Evolutionary conservation across 2,113 vertebrate genomes (phyloP).

Genomic region (Aix galericulata): DNA sequence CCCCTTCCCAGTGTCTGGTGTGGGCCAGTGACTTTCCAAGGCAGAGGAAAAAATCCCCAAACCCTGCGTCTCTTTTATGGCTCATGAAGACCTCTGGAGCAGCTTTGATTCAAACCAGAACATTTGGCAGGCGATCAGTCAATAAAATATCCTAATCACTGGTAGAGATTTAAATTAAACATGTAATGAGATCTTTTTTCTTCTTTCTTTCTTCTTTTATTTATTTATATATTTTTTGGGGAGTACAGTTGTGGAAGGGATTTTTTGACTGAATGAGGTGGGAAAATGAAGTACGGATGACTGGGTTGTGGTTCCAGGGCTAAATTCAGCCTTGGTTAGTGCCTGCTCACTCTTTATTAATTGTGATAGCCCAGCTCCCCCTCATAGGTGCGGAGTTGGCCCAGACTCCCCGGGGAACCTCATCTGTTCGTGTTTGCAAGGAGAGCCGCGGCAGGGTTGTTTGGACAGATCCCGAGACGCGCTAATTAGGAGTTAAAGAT

Average conservation of each 20-base stretch:
- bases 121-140: constrained; percentile 34
- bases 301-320: not conserved
- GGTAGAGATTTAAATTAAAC: constrained; percentile 32
- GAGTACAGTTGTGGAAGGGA: not conserved
- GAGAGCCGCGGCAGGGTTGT: constrained; percentile 18
- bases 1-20: not conserved
- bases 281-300: not conserved
- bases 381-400: constrained; percentile 36
- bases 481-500: constrained; percentile 73
- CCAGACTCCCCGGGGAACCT: not conserved
- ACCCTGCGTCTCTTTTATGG: not conserved
- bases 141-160: constrained; percentile 10
- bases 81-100: not conserved
- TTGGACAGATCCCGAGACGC: constrained; percentile 62
- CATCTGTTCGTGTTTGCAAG: constrained; percentile 62
- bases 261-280: not conserved
- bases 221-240: not conserved
- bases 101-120: constrained; percentile 31
- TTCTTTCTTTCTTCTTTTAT: not conserved
- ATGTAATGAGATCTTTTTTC: not conserved
- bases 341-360: constrained; percentile 12
- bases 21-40: not conserved
- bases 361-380: not conserved
- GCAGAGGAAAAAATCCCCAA: not conserved
- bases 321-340: not conserved